Percentiles rank a stretch among this genome's conserved stretches.
Conservation (phyloP, 2,797 vertebrate species). For the Odontamblyopus lacepedii region DNA sequence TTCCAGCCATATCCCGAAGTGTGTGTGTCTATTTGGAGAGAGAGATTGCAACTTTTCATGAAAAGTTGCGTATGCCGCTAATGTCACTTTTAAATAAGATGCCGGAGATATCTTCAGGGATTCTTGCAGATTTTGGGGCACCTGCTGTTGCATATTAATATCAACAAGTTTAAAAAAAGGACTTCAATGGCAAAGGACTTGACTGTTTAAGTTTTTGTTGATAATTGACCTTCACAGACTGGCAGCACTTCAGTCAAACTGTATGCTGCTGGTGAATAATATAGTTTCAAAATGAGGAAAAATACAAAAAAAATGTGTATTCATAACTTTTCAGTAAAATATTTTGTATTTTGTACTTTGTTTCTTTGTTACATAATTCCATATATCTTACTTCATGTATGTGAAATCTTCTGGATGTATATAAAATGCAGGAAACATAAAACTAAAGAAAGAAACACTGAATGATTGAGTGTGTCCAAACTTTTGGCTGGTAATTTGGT, state of each 20-base stretch:
- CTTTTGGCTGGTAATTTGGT: too few species aligned
- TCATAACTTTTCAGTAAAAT: too few species aligned
- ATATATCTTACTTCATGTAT: too few species aligned
- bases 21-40: slow-evolving; percentile 33
- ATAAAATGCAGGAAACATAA: too few species aligned
- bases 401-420: too few species aligned
- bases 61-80: slow-evolving; percentile 57
- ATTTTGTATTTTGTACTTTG: too few species aligned
- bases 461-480: too few species aligned
- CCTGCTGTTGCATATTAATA: slow-evolving; percentile 34
- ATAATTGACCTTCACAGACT: slow-evolving; percentile 8
- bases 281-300: not conserved
- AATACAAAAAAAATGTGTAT: not conserved
- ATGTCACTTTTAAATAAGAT: slow-evolving; percentile 46
- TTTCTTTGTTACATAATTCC: too few species aligned
- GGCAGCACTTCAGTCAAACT: slow-evolving; percentile 18
- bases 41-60: slow-evolving; percentile 60
- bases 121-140: slow-evolving; percentile 29
- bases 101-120: slow-evolving; percentile 39
- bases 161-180: slow-evolving; percentile 26
- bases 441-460: too few species aligned
- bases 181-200: slow-evolving; percentile 10
- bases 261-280: not conserved
- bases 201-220: slow-evolving; percentile 12
- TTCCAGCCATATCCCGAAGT: slow-evolving; percentile 64